Percentiles rank a stretch among this genome's conserved stretches.
These are phyloP conservation scores for Manduca sexta DNA, from an alignment of 1,140 invertebrate genomes.

Conservation along the genomic window DNA sequence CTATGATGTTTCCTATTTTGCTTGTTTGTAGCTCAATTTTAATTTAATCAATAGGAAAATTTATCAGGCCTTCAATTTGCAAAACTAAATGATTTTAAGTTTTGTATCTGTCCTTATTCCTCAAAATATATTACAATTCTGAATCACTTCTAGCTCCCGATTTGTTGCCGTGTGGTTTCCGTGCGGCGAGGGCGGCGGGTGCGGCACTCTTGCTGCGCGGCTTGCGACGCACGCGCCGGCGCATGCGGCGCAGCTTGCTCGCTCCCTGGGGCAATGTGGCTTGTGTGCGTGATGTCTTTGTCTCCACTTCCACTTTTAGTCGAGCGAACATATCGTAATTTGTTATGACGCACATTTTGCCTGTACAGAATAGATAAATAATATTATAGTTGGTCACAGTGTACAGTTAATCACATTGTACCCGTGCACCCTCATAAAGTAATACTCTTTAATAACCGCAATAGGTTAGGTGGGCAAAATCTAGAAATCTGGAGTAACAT, in stretches of 20 bases:
- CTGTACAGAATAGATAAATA: slow-evolving; percentile 30
- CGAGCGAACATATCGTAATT: slow-evolving; percentile 70
- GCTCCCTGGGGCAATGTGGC: slow-evolving; percentile 33
- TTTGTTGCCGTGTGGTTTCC: slow-evolving; percentile 31
- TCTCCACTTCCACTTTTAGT: slow-evolving; percentile 56
- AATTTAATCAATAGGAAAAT: too few relatives aligned
- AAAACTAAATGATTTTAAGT: too few relatives aligned
- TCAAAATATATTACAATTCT: slow-evolving; percentile 58
- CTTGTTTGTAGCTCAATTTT: too few relatives aligned
- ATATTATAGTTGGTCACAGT: too few relatives aligned
- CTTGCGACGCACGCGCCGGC: slow-evolving; percentile 44
- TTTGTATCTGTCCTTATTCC: too few relatives aligned
- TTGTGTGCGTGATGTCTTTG: slow-evolving; percentile 42
- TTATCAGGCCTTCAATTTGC: too few relatives aligned
- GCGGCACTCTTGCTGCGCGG: slow-evolving; percentile 64
- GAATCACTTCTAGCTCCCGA: slow-evolving; percentile 64
- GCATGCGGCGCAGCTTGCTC: slow-evolving; percentile 36
- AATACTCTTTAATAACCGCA: too few relatives aligned
- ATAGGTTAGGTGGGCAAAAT: too few relatives aligned
- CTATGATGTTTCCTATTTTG: too few relatives aligned
- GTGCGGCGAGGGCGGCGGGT: slow-evolving; percentile 38
- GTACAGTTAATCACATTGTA: too few relatives aligned
- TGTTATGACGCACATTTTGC: slow-evolving; percentile 66
- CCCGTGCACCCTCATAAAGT: too few relatives aligned
- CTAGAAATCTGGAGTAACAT: too few relatives aligned